phyloP scores from a whole-genome alignment of 2,888 invertebrate genomes.

The Neoitamus cyanurus region DNA sequence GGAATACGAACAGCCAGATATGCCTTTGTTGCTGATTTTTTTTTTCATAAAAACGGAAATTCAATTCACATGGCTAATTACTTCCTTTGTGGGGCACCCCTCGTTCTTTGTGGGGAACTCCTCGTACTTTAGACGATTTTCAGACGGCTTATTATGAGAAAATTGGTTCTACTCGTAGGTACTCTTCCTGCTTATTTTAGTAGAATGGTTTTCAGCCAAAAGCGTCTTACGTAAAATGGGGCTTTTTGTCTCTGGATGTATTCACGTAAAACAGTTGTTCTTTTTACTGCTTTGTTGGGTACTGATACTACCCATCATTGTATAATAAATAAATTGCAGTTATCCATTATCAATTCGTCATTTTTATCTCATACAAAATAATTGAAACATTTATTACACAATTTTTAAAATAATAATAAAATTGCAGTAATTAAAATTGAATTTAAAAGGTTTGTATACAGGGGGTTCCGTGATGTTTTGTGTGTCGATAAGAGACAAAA shows the following conservation, averaged over 20 bases:
- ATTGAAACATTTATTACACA: too few relatives aligned
- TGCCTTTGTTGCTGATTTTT: neutral
- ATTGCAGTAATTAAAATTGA: too few relatives aligned
- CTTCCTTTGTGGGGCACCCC: neutral
- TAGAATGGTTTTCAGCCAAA: neutral
- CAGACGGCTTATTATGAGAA: neutral
- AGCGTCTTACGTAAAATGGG: neutral
- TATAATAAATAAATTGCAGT: too few relatives aligned
- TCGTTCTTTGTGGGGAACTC: neutral
- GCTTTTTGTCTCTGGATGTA: neutral
- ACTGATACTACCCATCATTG: too few relatives aligned
- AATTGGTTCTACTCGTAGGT: neutral
- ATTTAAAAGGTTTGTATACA: too few relatives aligned
- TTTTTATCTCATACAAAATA: too few relatives aligned
- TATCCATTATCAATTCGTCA: too few relatives aligned
- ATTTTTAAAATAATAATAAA: too few relatives aligned
- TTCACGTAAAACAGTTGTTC: too few relatives aligned
- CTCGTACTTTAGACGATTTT: neutral
- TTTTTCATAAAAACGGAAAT: neutral
- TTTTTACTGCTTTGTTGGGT: too few relatives aligned
- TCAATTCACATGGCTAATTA: neutral
- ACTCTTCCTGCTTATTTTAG: neutral
- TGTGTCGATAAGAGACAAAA: too few relatives aligned
- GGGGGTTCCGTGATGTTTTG: too few relatives aligned
- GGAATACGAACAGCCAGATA: neutral